These are phyloP conservation scores for Malurus elegans DNA, from an alignment of 2,113 vertebrate genomes.

Conservation along the genomic window DNA sequence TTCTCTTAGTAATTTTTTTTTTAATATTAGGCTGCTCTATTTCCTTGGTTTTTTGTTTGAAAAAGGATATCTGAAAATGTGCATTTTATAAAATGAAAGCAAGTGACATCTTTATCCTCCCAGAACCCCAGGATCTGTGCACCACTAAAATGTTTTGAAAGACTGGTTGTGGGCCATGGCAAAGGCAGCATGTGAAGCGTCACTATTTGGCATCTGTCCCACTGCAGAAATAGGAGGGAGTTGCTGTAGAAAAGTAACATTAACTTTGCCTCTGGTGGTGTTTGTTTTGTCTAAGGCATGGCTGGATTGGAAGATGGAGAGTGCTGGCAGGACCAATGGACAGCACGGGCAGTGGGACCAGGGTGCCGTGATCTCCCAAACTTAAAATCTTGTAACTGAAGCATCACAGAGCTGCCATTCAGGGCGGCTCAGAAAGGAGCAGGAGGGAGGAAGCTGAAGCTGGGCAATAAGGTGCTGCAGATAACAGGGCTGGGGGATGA, in stretches of 20 bases:
- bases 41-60: neutral
- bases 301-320: rapidly evolving
- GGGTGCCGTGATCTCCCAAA: neutral
- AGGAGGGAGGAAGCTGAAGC: neutral
- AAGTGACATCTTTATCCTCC: neutral
- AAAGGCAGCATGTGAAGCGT: neutral
- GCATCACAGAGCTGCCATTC: neutral
- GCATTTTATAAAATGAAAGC: neutral
- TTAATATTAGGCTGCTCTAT: neutral
- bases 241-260: neutral
- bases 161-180: neutral
- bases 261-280: neutral
- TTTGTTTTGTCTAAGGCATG: neutral
- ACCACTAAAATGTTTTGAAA: neutral
- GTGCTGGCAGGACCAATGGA: neutral
- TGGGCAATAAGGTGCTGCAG: neutral
- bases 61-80: neutral
- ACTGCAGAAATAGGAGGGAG: neutral
- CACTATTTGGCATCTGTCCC: neutral
- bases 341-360: rapidly evolving
- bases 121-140: neutral
- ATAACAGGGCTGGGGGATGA: neutral
- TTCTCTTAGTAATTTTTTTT: neutral
- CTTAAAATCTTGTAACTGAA: rapidly evolving
- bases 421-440: neutral